Evolutionary conservation across 2,888 invertebrate genomes (phyloP), one percentile per base, ranked within the genome.

Genomic region (Eledone cirrhosa): DNA sequence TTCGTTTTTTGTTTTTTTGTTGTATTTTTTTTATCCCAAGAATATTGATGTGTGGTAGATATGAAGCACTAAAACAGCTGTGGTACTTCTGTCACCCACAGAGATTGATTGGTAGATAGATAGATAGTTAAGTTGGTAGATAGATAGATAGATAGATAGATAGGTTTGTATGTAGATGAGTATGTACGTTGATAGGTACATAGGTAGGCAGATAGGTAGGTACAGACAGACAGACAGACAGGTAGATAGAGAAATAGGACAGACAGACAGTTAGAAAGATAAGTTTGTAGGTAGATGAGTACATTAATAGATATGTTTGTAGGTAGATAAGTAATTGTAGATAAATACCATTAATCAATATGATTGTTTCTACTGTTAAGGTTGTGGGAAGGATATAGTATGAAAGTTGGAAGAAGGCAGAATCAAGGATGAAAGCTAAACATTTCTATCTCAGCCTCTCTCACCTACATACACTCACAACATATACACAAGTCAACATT

Each of bases 301-400:
- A 33, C 29, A 67, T 29, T 33, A 67, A 31, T 33, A 67, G 33
- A 67, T 22, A 67, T 22, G 22, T 31, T 29, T 11, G 19, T n/a
- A n/a, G 53, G 33, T 22, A 67, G 31, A 22, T 29, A 31, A 33
- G 33, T 19, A 67, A 31, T 65, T 29, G 31, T 41, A 2, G 19
- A 14, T 2, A n/a, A 31, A 14, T 1, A 3, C 16, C 33, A n/a
- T 63, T 63, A 24, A 24, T 11, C 24, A 33, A 41, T 31, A 24
- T 22, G 11, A n/a, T 22, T 72, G 41, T 72, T 72, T 72, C 72
- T 22, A 41, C n/a, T n/a, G 63, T 63, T n/a, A n/a, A 41, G 72
- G n/a, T 72, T 72, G 24, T 3, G 24, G 33, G 33, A 67, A 19
- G 67, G 63, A 19, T 19, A 27, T 63, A 27, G n/a, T 4, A 22